These are phyloP conservation scores for Eubasilissa splendida DNA, from an alignment of 2,888 invertebrate genomes.

Conservation along the genomic window DNA sequence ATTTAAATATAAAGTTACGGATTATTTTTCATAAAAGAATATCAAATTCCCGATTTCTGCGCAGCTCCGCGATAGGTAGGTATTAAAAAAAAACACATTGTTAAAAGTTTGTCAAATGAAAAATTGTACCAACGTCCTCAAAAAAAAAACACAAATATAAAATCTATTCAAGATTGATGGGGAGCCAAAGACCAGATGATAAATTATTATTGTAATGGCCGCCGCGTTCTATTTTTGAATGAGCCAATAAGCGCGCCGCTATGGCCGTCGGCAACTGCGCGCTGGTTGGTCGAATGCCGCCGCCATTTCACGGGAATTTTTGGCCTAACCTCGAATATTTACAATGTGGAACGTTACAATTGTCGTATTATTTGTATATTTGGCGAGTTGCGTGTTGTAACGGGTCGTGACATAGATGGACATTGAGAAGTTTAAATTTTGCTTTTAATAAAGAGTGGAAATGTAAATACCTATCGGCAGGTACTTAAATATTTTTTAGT, in stretches of 20 bases:
- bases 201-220: conserved; percentile 43
- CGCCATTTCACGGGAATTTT: conserved; percentile 32
- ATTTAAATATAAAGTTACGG: too few relatives aligned
- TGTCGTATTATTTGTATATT: conserved; percentile 21
- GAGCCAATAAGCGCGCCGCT: conserved; percentile 41
- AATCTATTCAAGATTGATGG: conserved; percentile 26
- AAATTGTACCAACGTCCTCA: neutral
- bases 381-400: neutral
- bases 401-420: neutral
- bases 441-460: neutral
- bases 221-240: conserved; percentile 45
- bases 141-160: neutral
- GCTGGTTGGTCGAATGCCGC: conserved; percentile 27
- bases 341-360: neutral
- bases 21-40: too few relatives aligned
- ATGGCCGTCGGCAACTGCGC: conserved; percentile 48
- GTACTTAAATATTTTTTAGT: too few relatives aligned
- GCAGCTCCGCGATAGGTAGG: neutral
- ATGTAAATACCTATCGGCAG: too few relatives aligned
- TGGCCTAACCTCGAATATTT: conserved; percentile 12
- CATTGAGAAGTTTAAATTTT: neutral
- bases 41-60: too few relatives aligned
- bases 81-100: neutral
- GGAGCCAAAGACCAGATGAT: conserved; percentile 6
- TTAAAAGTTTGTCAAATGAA: conserved; percentile 1